A percentile compares a stretch with the other conserved stretches of the same genome.
Evolutionary conservation across 2,888 invertebrate species (phyloP).

Genomic region (Osmoderma eremita): DNA sequence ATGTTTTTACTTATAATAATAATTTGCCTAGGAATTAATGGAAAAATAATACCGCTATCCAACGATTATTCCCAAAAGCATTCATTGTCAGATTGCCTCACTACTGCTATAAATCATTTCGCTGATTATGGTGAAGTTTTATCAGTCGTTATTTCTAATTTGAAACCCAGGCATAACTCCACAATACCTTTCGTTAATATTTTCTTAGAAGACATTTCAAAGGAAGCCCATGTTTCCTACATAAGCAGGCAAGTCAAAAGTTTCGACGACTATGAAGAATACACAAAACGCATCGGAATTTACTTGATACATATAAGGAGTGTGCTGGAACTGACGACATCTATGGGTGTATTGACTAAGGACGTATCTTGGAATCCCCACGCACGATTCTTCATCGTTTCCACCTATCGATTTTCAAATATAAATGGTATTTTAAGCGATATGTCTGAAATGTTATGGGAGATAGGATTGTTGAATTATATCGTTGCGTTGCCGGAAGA

Average conservation of each 20-base stretch:
- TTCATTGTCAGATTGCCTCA: slow-evolving; percentile 18
- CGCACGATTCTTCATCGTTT: slow-evolving; percentile 51
- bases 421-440: slow-evolving; percentile 44
- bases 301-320: slow-evolving; percentile 49
- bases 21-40: background rate
- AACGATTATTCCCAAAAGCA: slow-evolving; percentile 22
- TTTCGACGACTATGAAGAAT: slow-evolving; percentile 8
- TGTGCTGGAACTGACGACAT: slow-evolving; percentile 41
- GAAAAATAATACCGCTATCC: slow-evolving; percentile 1
- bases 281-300: slow-evolving; percentile 42
- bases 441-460: slow-evolving; percentile 49
- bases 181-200: slow-evolving; percentile 19
- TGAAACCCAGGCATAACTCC: background rate
- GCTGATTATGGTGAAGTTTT: background rate
- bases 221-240: slow-evolving; percentile 1
- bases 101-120: slow-evolving; percentile 1
- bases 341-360: slow-evolving; percentile 41
- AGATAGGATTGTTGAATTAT: slow-evolving; percentile 48
- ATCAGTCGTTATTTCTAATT: slow-evolving; percentile 11
- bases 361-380: slow-evolving; percentile 50
- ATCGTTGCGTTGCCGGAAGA: slow-evolving; percentile 51
- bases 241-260: background rate
- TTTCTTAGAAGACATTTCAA: slow-evolving; percentile 13
- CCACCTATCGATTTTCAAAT: slow-evolving; percentile 45
- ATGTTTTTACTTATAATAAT: slow-evolving; percentile 12